Base-by-base conservation (phyloP, 2,113 vertebrate genomes). In the Percina caprodes region DNA sequence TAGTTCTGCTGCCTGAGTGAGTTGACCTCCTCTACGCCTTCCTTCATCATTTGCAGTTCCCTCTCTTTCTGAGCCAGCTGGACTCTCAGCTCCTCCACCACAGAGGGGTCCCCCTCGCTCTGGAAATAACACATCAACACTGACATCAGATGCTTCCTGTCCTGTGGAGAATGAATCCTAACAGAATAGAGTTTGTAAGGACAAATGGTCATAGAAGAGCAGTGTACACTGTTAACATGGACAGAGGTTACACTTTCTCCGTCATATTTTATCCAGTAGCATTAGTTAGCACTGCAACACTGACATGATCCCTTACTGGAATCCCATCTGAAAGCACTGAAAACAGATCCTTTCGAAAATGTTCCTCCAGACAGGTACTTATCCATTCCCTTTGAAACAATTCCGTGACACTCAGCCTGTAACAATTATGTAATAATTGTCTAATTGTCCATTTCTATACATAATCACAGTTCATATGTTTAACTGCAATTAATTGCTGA, bases 1-100 rank as follows among this genome's bases (percentile, higher is more conserved):
- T 93, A 98, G 80, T 97, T 99, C 69, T 99, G 95, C 87, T 98
- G 96, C 83, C 94, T 95, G 51, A 98, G 83, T 2, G 11, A 85
- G 72, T 88, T 90, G 71, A 97, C 89, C 75, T 97, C 95, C 69
- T 93, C 95, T 46, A 93, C 92, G 70, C 94, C 93, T 19, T 94
- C 87, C 60, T 78, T 83, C 92, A 95, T 95, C 69, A 95, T 19
- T 71, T 96, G 93, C 55, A 94, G 86, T 45, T 96, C 95, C 42
- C 87, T 93, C 59, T 97, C 95, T 72, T 91, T 96, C 60, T 94
- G 91, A 63, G 91, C 94, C 83, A 95, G 93, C 3, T 93, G 93
- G 5, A 84, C 82, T 86, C 89, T 94, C 42, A 97, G 92, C 69
- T 92, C 91, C 14, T 94, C 86, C 86, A 95, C 86, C 65, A 95